Conservation (phyloP, 1,140 invertebrate species). For the Pseudomyrmex concolor region DNA sequence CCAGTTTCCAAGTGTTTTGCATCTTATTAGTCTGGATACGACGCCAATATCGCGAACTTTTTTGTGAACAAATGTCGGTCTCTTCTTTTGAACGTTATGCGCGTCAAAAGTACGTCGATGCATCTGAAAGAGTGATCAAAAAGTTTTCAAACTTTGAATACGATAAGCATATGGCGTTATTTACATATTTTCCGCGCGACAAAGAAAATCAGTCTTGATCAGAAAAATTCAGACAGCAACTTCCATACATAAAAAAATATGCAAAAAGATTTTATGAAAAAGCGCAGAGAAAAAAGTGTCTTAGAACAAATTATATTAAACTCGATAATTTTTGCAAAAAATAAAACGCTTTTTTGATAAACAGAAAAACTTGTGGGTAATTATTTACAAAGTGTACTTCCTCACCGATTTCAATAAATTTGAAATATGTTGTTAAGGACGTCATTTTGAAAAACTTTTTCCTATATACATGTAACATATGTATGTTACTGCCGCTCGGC, state of each 20-base stretch:
- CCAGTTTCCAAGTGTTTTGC: constrained; percentile 46
- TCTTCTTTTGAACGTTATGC: constrained; percentile 40
- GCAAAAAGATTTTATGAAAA: background rate
- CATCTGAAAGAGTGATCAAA: constrained; percentile 45
- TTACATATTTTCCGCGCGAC: constrained; percentile 36
- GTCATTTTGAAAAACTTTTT: too few species aligned
- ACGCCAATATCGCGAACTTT: constrained; percentile 56
- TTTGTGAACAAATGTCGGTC: constrained; percentile 29
- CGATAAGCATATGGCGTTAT: constrained; percentile 37
- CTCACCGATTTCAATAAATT: too few species aligned
- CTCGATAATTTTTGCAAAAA: background rate
- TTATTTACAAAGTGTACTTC: too few species aligned
- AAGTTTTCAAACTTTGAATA: constrained; percentile 37
- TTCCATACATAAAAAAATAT: background rate
- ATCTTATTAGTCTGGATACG: constrained; percentile 51
- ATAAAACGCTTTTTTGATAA: background rate
- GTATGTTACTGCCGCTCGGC: too few species aligned
- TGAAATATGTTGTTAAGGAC: too few species aligned
- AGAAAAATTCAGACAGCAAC: constrained; percentile 35
- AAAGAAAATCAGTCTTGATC: background rate
- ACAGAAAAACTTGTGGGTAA: too few species aligned
- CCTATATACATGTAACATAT: too few species aligned
- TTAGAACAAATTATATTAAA: background rate
- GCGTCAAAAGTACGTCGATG: constrained; percentile 23
- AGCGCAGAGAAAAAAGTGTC: too few species aligned